phyloP scores from a whole-genome alignment of 2,797 vertebrate species.

The Platyrinchus mystaceus region DNA sequence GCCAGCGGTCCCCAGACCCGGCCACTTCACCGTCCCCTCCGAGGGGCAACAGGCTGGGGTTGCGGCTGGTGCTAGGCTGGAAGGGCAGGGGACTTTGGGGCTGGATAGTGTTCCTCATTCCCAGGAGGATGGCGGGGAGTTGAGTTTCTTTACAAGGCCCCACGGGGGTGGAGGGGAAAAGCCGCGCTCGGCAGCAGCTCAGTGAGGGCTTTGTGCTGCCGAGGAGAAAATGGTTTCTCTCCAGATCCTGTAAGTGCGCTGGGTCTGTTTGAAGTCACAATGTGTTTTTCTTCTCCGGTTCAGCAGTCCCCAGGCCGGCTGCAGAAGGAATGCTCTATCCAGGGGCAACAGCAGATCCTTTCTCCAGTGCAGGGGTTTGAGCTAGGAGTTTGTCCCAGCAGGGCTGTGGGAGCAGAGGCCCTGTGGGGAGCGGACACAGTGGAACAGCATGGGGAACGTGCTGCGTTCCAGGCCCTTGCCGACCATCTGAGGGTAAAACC shows the following conservation, averaged over 20 bases:
- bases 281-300: conserved; percentile 71
- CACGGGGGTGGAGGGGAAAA: conserved; percentile 39
- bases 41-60: neutral
- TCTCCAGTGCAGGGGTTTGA: neutral
- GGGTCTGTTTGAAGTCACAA: conserved; percentile 69
- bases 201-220: conserved; percentile 67
- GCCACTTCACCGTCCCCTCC: neutral
- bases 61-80: accelerated
- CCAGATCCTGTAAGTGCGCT: conserved; percentile 59
- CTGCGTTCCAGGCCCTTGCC: neutral
- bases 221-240: conserved; percentile 70
- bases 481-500: neutral
- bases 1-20: neutral
- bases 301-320: conserved; percentile 31
- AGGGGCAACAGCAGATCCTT: conserved; percentile 44
- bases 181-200: conserved; percentile 31
- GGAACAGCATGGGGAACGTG: neutral
- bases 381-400: neutral
- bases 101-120: neutral
- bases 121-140: neutral
- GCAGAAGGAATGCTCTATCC: conserved; percentile 60
- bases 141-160: conserved; percentile 49
- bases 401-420: neutral
- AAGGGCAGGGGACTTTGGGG: neutral
- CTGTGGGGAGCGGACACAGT: accelerated